Base-by-base conservation (phyloP, 2,888 invertebrate genomes). In the Herminia tarsipennalis region DNA sequence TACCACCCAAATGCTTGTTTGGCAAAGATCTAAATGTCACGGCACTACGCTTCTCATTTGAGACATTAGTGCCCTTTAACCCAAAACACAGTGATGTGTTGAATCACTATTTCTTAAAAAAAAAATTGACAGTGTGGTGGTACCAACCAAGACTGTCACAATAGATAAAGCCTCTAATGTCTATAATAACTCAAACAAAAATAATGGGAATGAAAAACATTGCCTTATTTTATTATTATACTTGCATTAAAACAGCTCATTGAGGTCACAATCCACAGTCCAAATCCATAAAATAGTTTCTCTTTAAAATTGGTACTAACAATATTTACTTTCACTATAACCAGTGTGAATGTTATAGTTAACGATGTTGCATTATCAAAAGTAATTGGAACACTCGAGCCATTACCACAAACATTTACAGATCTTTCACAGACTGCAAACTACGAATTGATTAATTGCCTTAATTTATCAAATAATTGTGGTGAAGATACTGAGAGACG, bases 401-500 rank as follows among this genome's bases (percentile, higher is more conserved):
- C 8, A 29, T 39, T 32, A 35, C 35, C 29, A 45, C 41, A 37
- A 53, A 40, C 44, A 46, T 29, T 30, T 37, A 17, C 55, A 48
- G 30, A 52, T 40, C n/a, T 45, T 41, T 34, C 37, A 44, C 12
- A 38, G 27, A 51, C 42, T 43, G 50, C 34, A 49, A 48, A 56
- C 48, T 62, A 43, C 30, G 40, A 58, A 56, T 42, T 61, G 51
- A 65, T 46, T 53, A 55, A 66, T 61, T 46, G 34, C 33, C 32
- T 28, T 45, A 62, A 66, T 61, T 59, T 52, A 65, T 66, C 62
- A 68, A 46, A 52, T 50, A 54, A 51, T 54, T 51, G 44, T 50
- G 38, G 39, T 34, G 40, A 65, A 58, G 52, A 58, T 46, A 39
- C 29, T 32, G 43, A 55, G 61, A 60, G 55, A 64, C 57, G 40